These are phyloP conservation scores for Panopea generosa DNA, from an alignment of 2,888 invertebrate species.

Conservation along the genomic window DNA sequence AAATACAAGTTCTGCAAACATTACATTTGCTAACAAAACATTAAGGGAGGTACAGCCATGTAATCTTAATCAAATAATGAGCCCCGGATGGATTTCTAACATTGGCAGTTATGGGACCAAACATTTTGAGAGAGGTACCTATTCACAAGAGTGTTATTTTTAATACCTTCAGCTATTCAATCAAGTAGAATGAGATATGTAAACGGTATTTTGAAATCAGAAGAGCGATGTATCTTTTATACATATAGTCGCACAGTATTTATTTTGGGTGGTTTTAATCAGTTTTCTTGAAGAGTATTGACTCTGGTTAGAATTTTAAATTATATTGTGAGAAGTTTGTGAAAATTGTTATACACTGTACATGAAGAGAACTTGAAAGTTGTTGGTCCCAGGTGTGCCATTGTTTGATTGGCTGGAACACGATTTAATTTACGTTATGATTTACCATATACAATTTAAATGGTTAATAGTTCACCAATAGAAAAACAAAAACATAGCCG, in stretches of 20 bases:
- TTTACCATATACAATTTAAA: too few relatives aligned
- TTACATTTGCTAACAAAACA: conserved; percentile 40
- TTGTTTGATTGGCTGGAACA: too few relatives aligned
- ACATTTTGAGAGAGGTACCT: conserved; percentile 43
- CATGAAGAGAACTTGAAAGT: too few relatives aligned
- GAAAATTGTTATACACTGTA: too few relatives aligned
- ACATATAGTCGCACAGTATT: conserved; percentile 2
- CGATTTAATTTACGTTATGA: too few relatives aligned
- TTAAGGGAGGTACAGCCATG: conserved; percentile 27
- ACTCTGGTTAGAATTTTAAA: too few relatives aligned
- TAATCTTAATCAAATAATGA: conserved; percentile 38
- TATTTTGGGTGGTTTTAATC: conserved; percentile 2
- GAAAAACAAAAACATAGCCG: too few relatives aligned
- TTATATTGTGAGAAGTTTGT: too few relatives aligned
- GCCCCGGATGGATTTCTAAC: conserved; percentile 8
- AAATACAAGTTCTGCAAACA: conserved; percentile 34
- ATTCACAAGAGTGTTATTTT: conserved; percentile 46
- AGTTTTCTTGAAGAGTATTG: conserved; percentile 5
- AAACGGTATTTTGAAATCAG: conserved; percentile 8
- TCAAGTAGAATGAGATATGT: conserved; percentile 7
- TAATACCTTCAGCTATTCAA: conserved; percentile 24
- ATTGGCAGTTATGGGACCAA: conserved; percentile 32
- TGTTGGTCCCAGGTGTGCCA: too few relatives aligned
- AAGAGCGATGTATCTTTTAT: not conserved
- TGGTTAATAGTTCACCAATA: too few relatives aligned